Percentiles rank a stretch among this genome's conserved stretches.
Evolutionary conservation across 92 coral and sea anemone species (phyloP).

Genomic region (Meandrina meandrites): DNA sequence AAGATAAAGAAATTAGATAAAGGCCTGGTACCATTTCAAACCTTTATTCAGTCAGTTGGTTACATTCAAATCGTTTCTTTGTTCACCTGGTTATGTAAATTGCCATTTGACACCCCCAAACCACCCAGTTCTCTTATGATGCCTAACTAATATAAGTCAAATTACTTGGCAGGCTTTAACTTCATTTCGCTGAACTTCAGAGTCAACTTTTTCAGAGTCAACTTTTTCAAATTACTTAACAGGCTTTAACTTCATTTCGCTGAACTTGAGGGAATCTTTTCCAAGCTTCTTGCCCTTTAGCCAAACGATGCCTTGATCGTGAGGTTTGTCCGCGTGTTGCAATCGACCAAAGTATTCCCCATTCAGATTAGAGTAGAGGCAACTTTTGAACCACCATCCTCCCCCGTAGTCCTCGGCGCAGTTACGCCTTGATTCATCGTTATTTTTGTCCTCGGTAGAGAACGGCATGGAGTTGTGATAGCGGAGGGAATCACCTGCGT

Average conservation of each 20-base stretch:
- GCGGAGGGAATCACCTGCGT: conserved; percentile 15
- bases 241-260: conserved; percentile 23
- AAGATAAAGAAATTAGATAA: too few species aligned
- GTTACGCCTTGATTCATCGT: not conserved
- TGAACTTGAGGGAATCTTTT: not conserved
- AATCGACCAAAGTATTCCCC: not conserved
- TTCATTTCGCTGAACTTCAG: conserved; percentile 27
- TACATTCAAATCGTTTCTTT: not conserved
- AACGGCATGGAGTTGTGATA: conserved; percentile 7
- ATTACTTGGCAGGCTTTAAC: not conserved
- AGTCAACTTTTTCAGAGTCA: too few species aligned
- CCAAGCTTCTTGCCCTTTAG: not conserved
- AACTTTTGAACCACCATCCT: conserved; percentile 22
- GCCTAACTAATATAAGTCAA: not conserved
- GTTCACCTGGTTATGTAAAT: not conserved
- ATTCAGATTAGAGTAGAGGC: not conserved
- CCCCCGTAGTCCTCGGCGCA: conserved; percentile 10
- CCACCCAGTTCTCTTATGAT: too few species aligned
- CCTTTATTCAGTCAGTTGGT: too few species aligned
- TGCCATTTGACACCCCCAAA: too few species aligned
- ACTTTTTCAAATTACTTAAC: not conserved
- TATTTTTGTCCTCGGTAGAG: conserved; percentile 14
- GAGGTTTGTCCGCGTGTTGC: not conserved
- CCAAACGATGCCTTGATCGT: conserved; percentile 1
- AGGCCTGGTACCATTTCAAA: not conserved